Base-by-base conservation (phyloP, 1,140 invertebrate genomes). In the Frieseomelitta varia region DNA sequence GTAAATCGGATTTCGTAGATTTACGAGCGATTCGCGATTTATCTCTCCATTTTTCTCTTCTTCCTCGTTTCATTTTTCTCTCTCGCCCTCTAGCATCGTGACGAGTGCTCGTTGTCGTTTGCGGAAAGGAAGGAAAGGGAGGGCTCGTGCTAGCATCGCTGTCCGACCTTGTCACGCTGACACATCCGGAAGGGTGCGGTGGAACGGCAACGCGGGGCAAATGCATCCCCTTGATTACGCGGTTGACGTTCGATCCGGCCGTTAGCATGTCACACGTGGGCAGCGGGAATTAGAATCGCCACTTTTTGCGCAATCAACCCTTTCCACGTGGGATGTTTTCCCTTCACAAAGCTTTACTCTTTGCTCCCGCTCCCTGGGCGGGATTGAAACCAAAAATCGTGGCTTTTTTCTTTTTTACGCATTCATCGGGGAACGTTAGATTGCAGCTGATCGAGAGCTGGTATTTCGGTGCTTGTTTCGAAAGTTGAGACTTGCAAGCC, bases 211-310 rank as follows among this genome's bases (percentile, higher is more conserved):
- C 73, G 39, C 74, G 1, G 34, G 87, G 88, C 89, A 91, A 94
- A 94, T 93, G 92, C 94, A 94, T 91, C 91, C 90, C 88, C 89
- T 91, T 92, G 91, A 93, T 94, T 94, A 92, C 91, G 91, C 91
- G 91, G 93, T 92, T 87, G 86, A 84, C 90, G 84, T 80, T 88
- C 87, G 78, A 89, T 84, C 80, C 56, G 14, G n/a, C 51, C 83
- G 67, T 80, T 84, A 73, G 77, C 69, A 69, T 58, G 68, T 19
- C 12, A 19, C 39, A 27, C 53, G 53, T 47, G 27, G 56, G 67
- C 56, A 67, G 39, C 2, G 47, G 71, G 34, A 71, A 69, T 61
- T 76, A 39, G 56, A 76, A 47, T 76, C 56, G 56, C n/a, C n/a
- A n/a, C n/a, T n/a, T n/a, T n/a, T n/a, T n/a, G n/a, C n/a, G n/a